Base-by-base conservation (phyloP, 2,888 invertebrate genomes). In the Acrocyrtus sp. region DNA sequence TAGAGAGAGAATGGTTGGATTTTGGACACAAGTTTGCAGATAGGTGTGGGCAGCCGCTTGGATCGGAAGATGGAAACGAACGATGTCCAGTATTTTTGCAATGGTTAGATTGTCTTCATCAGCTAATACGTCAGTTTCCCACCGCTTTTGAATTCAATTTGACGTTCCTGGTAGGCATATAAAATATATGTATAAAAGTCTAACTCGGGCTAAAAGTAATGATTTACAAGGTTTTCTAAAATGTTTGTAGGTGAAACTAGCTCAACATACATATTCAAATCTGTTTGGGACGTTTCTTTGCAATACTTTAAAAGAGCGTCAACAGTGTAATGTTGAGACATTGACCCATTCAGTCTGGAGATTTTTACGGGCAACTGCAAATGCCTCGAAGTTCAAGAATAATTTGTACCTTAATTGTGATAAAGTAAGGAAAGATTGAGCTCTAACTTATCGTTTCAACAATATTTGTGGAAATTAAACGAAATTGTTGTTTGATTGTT, bases 21-120 rank as follows among this genome's bases (percentile, higher is more conserved):
- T 99, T 95, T 86, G 98, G 98, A 0, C 98, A 99, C 87, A 98
- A 98, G 86, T 98, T 98, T 86, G 94, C 94, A 5, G 98, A 98
- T 85, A 90, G 98, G 58, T 96, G 96, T 84, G 87, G 87, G 19
- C 84, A 85, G 73, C 84, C 82, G 12, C 90, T 92, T 47, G 91
- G 91, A 15, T 88, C 90, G 3, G 94, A 94, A 78, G 96, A 97
- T 83, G 87, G 89, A n/a, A 97, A 96, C 85, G 98, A 99, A 86
- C 88, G 96, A 48, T 96, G 96, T 83, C 98, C 98, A 3, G 94
- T 98, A 81, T 99, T 99, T 87, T 87, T 98, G 74, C 98, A 99
- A 85, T 99, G 97, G 96, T 87, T 99, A 47, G 98, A 98, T 85
- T 93, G 96, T 83, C 93, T 98, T 3, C 93, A 96, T 85, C 98